A percentile compares a stretch with the other conserved stretches of the same genome.
Conservation (phyloP, 2,797 vertebrate genomes). For the Ptychobarbus kaznakovi region DNA sequence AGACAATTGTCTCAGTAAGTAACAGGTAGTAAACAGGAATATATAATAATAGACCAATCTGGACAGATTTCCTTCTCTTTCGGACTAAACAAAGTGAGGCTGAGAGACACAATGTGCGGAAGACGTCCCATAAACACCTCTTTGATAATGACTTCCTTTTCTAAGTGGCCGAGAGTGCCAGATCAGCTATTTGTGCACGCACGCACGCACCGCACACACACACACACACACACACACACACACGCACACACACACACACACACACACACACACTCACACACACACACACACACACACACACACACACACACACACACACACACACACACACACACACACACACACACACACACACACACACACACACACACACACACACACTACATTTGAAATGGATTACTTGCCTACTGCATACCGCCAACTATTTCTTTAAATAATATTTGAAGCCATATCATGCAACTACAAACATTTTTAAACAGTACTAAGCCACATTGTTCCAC, state of each 20-base stretch:
- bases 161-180: background rate
- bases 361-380: background rate
- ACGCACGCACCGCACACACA: background rate
- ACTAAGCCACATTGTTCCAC: background rate
- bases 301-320: too few species aligned
- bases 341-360: background rate
- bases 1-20: background rate
- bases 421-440: background rate
- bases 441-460: background rate
- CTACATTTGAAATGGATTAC: background rate
- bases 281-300: background rate
- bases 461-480: background rate
- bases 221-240: background rate
- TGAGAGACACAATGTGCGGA: constrained; percentile 20
- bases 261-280: too few species aligned
- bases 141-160: constrained; percentile 33
- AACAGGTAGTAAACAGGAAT: background rate
- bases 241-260: background rate
- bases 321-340: background rate
- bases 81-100: constrained; percentile 12
- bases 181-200: background rate
- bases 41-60: background rate
- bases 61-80: constrained; percentile 38
- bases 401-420: background rate
- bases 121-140: constrained; percentile 1